These are phyloP conservation scores for Agonopterix alstromeriana DNA, from an alignment of 2,888 invertebrate species.

Conservation along the genomic window DNA sequence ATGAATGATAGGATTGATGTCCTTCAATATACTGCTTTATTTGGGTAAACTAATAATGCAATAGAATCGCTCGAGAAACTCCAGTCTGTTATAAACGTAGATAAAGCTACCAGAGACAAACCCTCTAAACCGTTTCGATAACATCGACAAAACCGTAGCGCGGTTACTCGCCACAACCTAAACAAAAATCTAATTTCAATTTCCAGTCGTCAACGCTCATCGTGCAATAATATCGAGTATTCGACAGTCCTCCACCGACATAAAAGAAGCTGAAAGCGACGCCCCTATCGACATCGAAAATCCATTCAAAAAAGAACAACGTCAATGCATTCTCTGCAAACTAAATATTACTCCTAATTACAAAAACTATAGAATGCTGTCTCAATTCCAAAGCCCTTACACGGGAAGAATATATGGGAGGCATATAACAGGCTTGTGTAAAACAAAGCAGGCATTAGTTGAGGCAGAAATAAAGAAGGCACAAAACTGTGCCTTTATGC, in stretches of 20 bases:
- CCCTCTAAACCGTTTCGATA: too few species aligned
- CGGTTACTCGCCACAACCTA: too few species aligned
- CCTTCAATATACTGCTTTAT: too few species aligned
- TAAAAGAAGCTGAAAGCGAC: slow-evolving; percentile 33
- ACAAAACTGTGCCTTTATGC: slow-evolving; percentile 89
- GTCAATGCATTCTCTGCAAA: slow-evolving; percentile 89
- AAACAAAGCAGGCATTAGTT: slow-evolving; percentile 84
- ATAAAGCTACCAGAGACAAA: too few species aligned
- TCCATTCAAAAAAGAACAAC: slow-evolving; percentile 86
- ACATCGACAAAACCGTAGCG: too few species aligned
- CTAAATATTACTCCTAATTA: slow-evolving; percentile 89
- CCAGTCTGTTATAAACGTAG: too few species aligned
- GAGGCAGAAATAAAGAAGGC: slow-evolving; percentile 86
- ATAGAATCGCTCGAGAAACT: too few species aligned
- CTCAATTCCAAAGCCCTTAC: slow-evolving; percentile 97
- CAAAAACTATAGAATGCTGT: slow-evolving; percentile 93
- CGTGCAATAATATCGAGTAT: slow-evolving; percentile 24
- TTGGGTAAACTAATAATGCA: too few species aligned
- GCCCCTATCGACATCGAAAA: slow-evolving; percentile 81
- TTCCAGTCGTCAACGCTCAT: slow-evolving; percentile 39
- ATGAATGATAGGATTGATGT: too few species aligned
- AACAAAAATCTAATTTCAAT: not conserved
- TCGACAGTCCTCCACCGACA: slow-evolving; percentile 32
- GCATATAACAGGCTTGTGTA: slow-evolving; percentile 96
- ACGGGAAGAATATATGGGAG: slow-evolving; percentile 95